Conservation (phyloP, 2,888 invertebrate species). For the Fabriciana adippe region DNA sequence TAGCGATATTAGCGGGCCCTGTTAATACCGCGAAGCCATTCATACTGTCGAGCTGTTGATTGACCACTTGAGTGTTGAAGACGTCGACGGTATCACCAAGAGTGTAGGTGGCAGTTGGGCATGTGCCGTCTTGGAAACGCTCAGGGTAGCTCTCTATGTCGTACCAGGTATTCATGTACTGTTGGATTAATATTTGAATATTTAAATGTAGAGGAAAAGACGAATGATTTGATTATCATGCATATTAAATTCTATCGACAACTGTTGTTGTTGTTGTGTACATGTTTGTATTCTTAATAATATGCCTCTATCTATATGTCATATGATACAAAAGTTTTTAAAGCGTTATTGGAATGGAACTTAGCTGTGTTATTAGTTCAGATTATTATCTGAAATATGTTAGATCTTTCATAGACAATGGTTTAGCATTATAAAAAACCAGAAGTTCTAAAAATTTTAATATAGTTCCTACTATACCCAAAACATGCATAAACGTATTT, state of each 20-base stretch:
- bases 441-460: not conserved
- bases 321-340: too few relatives aligned
- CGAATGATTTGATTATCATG: too few relatives aligned
- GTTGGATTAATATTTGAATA: conserved; percentile 25
- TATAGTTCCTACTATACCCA: not conserved
- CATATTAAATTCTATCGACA: too few relatives aligned
- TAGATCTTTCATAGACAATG: too few relatives aligned
- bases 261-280: too few relatives aligned
- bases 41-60: conserved; percentile 54
- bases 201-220: too few relatives aligned
- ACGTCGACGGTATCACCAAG: conserved; percentile 52
- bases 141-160: conserved; percentile 58
- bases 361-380: too few relatives aligned
- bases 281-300: too few relatives aligned
- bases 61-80: conserved; percentile 62
- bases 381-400: too few relatives aligned
- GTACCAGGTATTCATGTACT: conserved; percentile 62
- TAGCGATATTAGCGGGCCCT: conserved; percentile 54
- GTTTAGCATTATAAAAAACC: not conserved
- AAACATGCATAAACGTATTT: too few relatives aligned
- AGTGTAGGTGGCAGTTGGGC: conserved; percentile 58
- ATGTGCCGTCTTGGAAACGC: conserved; percentile 59
- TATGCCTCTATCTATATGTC: too few relatives aligned
- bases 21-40: conserved; percentile 55
- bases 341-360: too few relatives aligned